Conservation (phyloP, 2,113 vertebrate species). For the Rhagologus leucostigma region DNA sequence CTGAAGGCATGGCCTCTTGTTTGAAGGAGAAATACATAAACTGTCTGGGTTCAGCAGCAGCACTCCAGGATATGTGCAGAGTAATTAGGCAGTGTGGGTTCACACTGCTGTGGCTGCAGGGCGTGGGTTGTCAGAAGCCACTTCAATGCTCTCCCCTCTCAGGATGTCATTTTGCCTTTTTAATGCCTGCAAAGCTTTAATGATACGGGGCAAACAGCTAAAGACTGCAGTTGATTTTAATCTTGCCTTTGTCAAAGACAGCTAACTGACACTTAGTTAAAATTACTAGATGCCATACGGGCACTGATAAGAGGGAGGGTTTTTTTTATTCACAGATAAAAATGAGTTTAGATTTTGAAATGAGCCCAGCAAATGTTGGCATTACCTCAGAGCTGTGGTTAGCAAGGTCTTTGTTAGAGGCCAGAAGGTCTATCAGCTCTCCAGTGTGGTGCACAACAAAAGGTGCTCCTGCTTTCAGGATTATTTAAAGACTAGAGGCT, state of each 20-base stretch:
- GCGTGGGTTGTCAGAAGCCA: background rate
- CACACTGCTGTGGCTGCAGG: background rate
- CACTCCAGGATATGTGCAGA: background rate
- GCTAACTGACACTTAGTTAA: background rate
- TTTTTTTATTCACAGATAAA: background rate
- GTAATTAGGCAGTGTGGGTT: background rate
- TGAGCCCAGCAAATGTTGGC: background rate
- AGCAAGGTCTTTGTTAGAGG: background rate
- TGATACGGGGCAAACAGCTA: background rate
- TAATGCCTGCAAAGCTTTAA: background rate
- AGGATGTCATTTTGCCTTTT: background rate
- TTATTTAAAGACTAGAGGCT: background rate
- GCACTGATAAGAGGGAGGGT: background rate
- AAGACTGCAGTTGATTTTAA: background rate
- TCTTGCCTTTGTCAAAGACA: background rate
- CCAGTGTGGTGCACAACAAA: background rate
- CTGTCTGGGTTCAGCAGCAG: background rate
- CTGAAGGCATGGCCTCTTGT: background rate
- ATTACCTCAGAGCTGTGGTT: background rate
- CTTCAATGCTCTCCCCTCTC: background rate
- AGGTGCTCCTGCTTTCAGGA: background rate
- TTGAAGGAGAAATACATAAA: background rate
- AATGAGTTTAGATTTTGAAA: background rate
- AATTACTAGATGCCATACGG: background rate
- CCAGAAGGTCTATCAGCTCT: background rate